Conservation (phyloP, 2,113 vertebrate species). For the Acrocephalus kingi region DNA sequence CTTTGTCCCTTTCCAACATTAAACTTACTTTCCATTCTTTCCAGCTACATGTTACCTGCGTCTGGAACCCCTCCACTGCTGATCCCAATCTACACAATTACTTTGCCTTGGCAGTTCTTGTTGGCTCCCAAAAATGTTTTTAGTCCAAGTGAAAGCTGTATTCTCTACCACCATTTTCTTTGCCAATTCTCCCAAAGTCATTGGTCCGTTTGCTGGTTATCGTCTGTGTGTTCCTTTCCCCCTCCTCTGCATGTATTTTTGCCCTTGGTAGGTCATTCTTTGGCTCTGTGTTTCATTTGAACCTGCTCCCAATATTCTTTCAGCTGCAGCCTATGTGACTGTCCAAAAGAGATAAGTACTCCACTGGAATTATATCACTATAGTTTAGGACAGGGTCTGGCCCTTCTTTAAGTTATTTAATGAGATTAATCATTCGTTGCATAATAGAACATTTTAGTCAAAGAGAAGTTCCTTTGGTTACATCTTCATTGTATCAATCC, state of each 20-base stretch:
- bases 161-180: not conserved
- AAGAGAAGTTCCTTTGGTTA: slow-evolving; percentile 38
- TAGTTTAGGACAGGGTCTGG: not conserved
- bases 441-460: slow-evolving; percentile 38
- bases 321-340: not conserved
- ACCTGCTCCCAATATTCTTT: not conserved
- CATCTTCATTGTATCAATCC: not conserved
- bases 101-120: slow-evolving; percentile 40
- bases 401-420: not conserved
- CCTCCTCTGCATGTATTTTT: not conserved
- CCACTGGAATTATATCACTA: not conserved
- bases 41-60: not conserved
- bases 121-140: slow-evolving; percentile 5
- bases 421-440: slow-evolving; percentile 5
- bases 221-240: not conserved
- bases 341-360: not conserved
- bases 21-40: slow-evolving; percentile 6
- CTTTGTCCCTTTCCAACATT: not conserved
- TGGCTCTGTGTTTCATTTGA: not conserved
- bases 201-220: not conserved
- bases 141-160: not conserved
- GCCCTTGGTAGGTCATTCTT: not conserved
- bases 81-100: slow-evolving; percentile 34
- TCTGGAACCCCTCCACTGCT: slow-evolving; percentile 7
- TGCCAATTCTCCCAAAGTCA: not conserved